Evolutionary conservation across 1,140 invertebrate genomes (phyloP).

Genomic region (Venustaconcha ellipsiformis): DNA sequence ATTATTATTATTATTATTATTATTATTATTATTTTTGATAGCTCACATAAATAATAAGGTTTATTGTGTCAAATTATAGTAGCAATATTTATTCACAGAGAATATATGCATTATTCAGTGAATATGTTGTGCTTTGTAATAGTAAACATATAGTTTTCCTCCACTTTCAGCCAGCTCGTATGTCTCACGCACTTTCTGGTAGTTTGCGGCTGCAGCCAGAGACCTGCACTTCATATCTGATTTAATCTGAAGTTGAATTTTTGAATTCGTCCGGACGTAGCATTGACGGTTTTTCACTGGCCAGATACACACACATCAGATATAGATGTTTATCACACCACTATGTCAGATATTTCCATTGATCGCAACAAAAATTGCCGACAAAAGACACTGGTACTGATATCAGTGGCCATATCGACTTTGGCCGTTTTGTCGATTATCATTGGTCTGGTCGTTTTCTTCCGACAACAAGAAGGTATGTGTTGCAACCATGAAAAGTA

Average conservation of each 20-base stretch:
- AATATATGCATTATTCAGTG: too few species aligned
- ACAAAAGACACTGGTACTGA: constrained; percentile 20
- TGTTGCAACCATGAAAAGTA: not conserved
- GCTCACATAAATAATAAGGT: too few species aligned
- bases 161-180: constrained; percentile 18
- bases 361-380: not conserved
- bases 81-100: too few species aligned
- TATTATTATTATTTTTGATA: too few species aligned
- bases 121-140: too few species aligned
- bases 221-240: constrained; percentile 2
- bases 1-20: too few species aligned
- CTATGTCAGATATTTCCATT: constrained; percentile 6
- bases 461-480: constrained; percentile 22
- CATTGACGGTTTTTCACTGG: not conserved
- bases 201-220: constrained; percentile 11
- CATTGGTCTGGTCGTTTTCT: constrained; percentile 12
- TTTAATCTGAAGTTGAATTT: constrained; percentile 8
- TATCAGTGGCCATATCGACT: constrained; percentile 16
- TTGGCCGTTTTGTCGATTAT: constrained; percentile 16
- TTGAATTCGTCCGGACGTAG: constrained; percentile 8
- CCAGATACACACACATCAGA: not conserved
- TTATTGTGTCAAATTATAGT: too few species aligned
- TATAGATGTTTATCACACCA: constrained; percentile 3
- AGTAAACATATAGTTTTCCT: too few species aligned
- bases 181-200: constrained; percentile 16